Percentiles rank a stretch among this genome's conserved stretches.
Evolutionary conservation across 2,888 invertebrate species (phyloP).

Genomic region (Habroteleia sp.): DNA sequence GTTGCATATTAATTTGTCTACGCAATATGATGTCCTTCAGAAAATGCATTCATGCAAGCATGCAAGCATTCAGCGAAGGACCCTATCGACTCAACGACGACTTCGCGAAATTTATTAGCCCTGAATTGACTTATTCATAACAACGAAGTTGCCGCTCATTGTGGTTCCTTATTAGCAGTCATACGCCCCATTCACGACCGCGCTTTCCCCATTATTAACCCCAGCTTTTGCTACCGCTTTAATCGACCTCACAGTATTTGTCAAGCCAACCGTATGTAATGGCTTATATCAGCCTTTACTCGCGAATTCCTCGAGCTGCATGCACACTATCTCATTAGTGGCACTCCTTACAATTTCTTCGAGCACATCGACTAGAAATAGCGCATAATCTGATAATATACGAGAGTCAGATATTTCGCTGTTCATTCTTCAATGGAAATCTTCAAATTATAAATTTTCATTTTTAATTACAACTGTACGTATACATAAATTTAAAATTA

Average conservation of each 20-base stretch:
- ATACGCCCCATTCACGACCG: slow-evolving; percentile 28
- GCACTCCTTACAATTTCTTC: slow-evolving; percentile 38
- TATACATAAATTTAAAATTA: too few species aligned
- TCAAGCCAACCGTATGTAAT: slow-evolving; percentile 48
- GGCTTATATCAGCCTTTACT: slow-evolving; percentile 33
- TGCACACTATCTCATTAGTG: slow-evolving; percentile 42
- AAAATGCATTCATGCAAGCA: too few species aligned
- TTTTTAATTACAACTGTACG: too few species aligned
- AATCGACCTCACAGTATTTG: slow-evolving; percentile 39
- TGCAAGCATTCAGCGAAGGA: slow-evolving; percentile 36
- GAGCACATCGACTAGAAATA: slow-evolving; percentile 1
- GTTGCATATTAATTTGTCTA: slow-evolving; percentile 32
- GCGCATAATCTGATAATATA: slow-evolving; percentile 21
- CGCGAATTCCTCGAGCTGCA: slow-evolving; percentile 34
- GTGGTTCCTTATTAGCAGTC: slow-evolving; percentile 23
- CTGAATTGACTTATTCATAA: slow-evolving; percentile 48
- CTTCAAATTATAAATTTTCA: too few species aligned
- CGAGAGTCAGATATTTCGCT: background rate
- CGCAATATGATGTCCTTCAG: slow-evolving; percentile 37
- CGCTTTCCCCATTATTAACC: slow-evolving; percentile 49
- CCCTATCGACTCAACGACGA: slow-evolving; percentile 7
- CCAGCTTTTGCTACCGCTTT: slow-evolving; percentile 18
- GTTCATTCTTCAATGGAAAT: too few species aligned
- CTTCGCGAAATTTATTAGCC: slow-evolving; percentile 41
- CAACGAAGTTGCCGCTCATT: slow-evolving; percentile 19